Evolutionary conservation across 1,140 invertebrate genomes (phyloP).

Genomic region (Lethrus apterus): DNA sequence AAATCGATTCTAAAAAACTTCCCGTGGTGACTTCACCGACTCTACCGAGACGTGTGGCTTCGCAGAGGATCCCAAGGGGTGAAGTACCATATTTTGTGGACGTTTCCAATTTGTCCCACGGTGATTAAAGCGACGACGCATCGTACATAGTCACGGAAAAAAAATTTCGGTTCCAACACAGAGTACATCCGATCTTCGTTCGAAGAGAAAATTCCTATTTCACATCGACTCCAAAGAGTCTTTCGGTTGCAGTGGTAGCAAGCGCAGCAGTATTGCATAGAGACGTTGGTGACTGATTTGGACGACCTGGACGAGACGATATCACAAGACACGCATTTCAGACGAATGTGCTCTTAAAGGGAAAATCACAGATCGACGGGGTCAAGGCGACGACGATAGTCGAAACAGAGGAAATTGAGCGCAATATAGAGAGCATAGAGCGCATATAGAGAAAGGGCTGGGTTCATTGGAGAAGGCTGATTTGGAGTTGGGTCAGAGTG

Average conservation of each 20-base stretch:
- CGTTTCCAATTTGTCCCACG: slow-evolving; percentile 11
- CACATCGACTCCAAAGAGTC: slow-evolving; percentile 41
- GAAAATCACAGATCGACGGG: background rate
- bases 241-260: slow-evolving; percentile 23
- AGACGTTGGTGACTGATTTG: slow-evolving; percentile 31
- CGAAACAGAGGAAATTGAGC: slow-evolving; percentile 35
- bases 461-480: slow-evolving; percentile 32
- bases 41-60: slow-evolving; percentile 21
- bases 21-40: slow-evolving; percentile 30
- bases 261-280: slow-evolving; percentile 28
- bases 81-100: slow-evolving; percentile 10
- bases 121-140: slow-evolving; percentile 16
- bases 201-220: slow-evolving; percentile 33
- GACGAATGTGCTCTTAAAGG: background rate
- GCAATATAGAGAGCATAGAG: slow-evolving; percentile 36
- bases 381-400: slow-evolving; percentile 23
- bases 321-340: background rate
- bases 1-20: no score
- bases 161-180: no score
- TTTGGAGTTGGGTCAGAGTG: slow-evolving; percentile 4
- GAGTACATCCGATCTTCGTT: background rate
- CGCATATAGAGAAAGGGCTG: slow-evolving; percentile 39
- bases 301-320: slow-evolving; percentile 14
- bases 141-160: slow-evolving; percentile 29
- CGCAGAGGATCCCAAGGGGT: slow-evolving; percentile 23